A percentile compares a stretch with the other conserved stretches of the same genome.
These are phyloP conservation scores for Ibycter americanus DNA, from an alignment of 2,797 vertebrate species.

Conservation along the genomic window DNA sequence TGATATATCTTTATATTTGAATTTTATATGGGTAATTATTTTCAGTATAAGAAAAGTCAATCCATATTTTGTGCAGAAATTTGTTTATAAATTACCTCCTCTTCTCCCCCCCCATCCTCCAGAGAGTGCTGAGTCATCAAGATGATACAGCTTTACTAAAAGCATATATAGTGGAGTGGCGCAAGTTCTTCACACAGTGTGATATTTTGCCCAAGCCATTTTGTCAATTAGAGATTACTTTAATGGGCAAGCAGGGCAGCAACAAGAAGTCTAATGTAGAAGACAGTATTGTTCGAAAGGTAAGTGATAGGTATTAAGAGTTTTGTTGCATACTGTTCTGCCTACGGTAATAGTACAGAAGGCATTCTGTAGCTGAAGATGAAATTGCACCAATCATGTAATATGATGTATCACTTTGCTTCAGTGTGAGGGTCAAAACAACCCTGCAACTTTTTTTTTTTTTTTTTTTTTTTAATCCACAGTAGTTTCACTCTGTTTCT, in stretches of 20 bases:
- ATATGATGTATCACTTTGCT: neutral
- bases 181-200: conserved; percentile 98
- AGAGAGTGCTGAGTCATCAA: conserved; percentile 96
- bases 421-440: neutral
- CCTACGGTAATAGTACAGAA: neutral
- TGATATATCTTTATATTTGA: neutral
- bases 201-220: conserved; percentile 97
- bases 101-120: neutral
- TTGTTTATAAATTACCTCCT: neutral
- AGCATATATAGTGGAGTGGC: conserved; percentile 96
- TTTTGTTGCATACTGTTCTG: neutral
- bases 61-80: neutral
- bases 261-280: conserved; percentile 96
- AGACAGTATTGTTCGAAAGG: conserved; percentile 97
- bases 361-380: neutral
- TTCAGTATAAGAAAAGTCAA: neutral
- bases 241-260: conserved; percentile 90
- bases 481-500: neutral
- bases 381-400: neutral
- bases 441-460: neutral
- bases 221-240: conserved; percentile 94
- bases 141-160: conserved; percentile 95
- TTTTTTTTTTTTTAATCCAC: neutral
- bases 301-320: conserved; percentile 55
- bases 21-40: neutral